These are phyloP conservation scores for Melanocharis versteri DNA, from an alignment of 2,113 vertebrate genomes.

Conservation along the genomic window DNA sequence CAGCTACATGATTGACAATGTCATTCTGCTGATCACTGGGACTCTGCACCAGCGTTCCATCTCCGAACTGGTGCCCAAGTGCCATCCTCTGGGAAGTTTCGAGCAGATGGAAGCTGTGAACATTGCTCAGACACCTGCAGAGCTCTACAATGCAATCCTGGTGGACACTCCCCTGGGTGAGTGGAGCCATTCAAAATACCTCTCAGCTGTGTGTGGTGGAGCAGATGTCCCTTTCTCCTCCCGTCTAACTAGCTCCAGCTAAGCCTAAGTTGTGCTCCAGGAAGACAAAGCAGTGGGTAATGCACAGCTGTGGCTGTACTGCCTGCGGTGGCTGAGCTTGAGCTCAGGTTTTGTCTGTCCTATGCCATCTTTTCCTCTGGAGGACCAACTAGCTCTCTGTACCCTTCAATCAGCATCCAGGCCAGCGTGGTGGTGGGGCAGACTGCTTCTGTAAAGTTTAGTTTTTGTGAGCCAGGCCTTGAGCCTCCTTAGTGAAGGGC, in stretches of 20 bases:
- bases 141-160: conserved; percentile 97
- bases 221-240: background rate
- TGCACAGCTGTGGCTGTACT: background rate
- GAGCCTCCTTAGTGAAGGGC: background rate
- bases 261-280: background rate
- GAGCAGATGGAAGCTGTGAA: conserved; percentile 99
- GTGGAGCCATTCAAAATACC: background rate
- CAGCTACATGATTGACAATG: conserved; percentile 99
- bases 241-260: background rate
- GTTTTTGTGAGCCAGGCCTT: background rate
- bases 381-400: background rate
- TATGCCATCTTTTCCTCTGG: background rate
- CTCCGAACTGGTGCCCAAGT: conserved; percentile 94
- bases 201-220: background rate
- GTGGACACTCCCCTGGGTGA: conserved; percentile 96
- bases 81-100: conserved; percentile 95
- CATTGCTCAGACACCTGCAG: conserved; percentile 96
- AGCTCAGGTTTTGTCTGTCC: background rate
- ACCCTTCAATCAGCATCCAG: background rate
- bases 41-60: conserved; percentile 96
- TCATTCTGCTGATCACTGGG: conserved; percentile 96
- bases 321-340: background rate
- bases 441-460: background rate
- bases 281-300: background rate
- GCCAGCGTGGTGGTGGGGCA: background rate